Conservation (phyloP, 2,113 vertebrate genomes). For the Hippoglossus stenolepis region DNA sequence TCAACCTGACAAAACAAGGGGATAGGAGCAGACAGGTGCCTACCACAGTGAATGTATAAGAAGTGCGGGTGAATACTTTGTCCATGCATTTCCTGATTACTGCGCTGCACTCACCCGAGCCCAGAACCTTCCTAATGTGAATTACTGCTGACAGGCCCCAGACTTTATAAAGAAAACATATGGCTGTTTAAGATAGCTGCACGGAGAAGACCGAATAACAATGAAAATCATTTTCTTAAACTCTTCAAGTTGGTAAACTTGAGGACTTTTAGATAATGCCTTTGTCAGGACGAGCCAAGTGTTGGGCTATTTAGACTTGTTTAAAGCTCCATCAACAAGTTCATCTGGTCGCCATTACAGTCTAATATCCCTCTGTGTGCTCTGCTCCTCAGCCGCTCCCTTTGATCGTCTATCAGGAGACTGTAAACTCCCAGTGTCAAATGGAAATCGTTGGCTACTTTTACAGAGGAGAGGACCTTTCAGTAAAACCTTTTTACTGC, state of each 20-base stretch:
- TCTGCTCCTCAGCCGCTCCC: constrained; percentile 24
- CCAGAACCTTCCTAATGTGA: constrained; percentile 27
- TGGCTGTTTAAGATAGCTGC: constrained; percentile 27
- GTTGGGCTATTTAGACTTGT: constrained; percentile 48
- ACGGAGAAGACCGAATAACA: constrained; percentile 23
- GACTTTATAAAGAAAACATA: constrained; percentile 40
- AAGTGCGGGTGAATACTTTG: constrained; percentile 41
- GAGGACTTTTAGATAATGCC: constrained; percentile 34
- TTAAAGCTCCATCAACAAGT: constrained; percentile 58
- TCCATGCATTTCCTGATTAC: constrained; percentile 54
- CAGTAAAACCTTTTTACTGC: constrained; percentile 45
- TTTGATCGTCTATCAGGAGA: constrained; percentile 58
- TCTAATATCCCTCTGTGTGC: constrained; percentile 50
- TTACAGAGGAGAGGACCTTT: constrained; percentile 43
- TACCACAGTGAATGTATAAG: constrained; percentile 37
- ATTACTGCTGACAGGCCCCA: constrained; percentile 27
- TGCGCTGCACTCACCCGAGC: constrained; percentile 24
- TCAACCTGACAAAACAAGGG: constrained; percentile 34
- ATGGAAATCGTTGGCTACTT: constrained; percentile 67
- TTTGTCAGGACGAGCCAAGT: constrained; percentile 42
- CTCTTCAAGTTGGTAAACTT: constrained; percentile 31
- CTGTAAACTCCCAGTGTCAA: constrained; percentile 51
- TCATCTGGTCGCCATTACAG: constrained; percentile 64
- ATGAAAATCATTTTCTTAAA: constrained; percentile 23
- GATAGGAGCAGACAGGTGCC: constrained; percentile 61